Evolutionary conservation across 2,888 invertebrate genomes (phyloP).

Genomic region (Morpho achilles): DNA sequence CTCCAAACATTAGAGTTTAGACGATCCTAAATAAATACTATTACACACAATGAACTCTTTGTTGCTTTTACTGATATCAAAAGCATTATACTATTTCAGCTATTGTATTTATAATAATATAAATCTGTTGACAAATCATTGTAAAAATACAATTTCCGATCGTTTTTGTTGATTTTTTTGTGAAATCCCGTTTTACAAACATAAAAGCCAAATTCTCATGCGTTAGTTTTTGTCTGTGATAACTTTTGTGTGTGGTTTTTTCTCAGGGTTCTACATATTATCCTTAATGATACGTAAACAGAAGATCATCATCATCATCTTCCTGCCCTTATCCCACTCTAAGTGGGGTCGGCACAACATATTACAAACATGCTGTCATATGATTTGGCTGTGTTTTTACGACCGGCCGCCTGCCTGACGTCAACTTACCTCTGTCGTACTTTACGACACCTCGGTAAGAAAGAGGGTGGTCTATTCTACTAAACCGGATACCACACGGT

Average conservation of each 20-base stretch:
- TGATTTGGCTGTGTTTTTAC: too few species aligned
- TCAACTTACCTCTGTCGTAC: too few species aligned
- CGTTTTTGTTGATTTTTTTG: constrained; percentile 13
- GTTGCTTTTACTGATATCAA: constrained; percentile 12
- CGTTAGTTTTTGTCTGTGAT: neutral
- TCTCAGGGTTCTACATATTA: too few species aligned
- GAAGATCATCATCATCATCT: too few species aligned
- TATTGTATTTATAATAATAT: constrained; percentile 17
- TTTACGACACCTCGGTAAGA: too few species aligned
- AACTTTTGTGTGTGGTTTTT: neutral
- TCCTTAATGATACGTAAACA: too few species aligned
- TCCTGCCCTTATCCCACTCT: too few species aligned
- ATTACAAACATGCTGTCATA: too few species aligned
- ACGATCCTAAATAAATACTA: constrained; percentile 16
- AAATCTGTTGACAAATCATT: constrained; percentile 18
- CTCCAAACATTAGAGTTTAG: constrained; percentile 5
- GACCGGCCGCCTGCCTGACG: too few species aligned
- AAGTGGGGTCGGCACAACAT: too few species aligned
- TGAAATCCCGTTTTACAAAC: neutral
- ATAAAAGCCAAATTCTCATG: neutral
- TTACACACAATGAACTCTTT: constrained; percentile 3
- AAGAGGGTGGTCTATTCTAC: too few species aligned
- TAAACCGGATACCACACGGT: too few species aligned
- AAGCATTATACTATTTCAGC: constrained; percentile 14
- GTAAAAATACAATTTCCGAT: constrained; percentile 24